Conservation (phyloP, 37 sponge, comb jelly and placozoan species). For the Mnemiopsis leidyi region DNA sequence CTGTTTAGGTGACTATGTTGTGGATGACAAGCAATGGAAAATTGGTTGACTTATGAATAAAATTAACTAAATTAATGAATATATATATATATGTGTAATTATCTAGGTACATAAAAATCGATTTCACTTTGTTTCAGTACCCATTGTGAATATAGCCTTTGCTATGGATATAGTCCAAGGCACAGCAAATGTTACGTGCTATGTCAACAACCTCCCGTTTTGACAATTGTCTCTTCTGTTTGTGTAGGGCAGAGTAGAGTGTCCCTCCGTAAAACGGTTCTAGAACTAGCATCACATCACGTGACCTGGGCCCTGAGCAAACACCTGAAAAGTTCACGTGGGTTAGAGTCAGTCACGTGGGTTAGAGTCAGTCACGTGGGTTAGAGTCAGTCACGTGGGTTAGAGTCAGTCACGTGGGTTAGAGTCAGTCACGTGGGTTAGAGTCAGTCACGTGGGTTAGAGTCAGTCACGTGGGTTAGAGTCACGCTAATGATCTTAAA, state of each 20-base stretch:
- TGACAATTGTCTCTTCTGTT: background rate
- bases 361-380: background rate
- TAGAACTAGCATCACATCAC: background rate
- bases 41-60: too few relatives aligned
- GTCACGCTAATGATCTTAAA: too few relatives aligned
- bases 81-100: too few relatives aligned
- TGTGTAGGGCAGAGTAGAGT: conserved; percentile 7
- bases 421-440: too few relatives aligned
- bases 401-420: background rate
- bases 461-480: too few relatives aligned
- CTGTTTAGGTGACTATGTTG: too few relatives aligned
- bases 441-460: too few relatives aligned
- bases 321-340: background rate
- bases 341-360: background rate
- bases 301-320: background rate
- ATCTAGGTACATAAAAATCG: too few relatives aligned
- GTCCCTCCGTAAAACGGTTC: background rate
- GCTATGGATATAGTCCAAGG: conserved; percentile 15
- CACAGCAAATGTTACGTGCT: background rate
- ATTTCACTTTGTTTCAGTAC: too few relatives aligned
- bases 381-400: background rate
- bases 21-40: too few relatives aligned
- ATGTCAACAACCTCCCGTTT: background rate
- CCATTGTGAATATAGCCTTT: background rate
- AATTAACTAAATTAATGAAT: too few relatives aligned